Evolutionary conservation across 2,888 invertebrate genomes (phyloP).

Genomic region (Stratiomys singularior): DNA sequence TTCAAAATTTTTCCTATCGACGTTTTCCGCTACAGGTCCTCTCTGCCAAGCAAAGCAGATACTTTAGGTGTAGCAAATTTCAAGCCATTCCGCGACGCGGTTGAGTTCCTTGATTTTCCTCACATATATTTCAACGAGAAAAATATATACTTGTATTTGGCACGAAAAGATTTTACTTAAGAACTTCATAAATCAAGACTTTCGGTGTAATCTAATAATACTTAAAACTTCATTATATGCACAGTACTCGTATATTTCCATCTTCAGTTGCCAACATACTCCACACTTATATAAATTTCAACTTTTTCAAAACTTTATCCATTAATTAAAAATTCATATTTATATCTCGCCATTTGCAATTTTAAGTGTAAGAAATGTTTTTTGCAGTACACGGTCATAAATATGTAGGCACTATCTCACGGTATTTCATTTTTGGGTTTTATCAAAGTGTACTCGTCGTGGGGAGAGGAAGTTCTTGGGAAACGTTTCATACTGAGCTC

Average conservation of each 20-base stretch:
- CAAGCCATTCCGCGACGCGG: too few species aligned
- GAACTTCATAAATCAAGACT: slow-evolving; percentile 49
- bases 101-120: too few species aligned
- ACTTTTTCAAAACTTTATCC: slow-evolving; percentile 52
- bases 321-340: slow-evolving; percentile 53
- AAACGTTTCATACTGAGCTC: too few species aligned
- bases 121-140: background rate
- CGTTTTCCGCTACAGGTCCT: too few species aligned
- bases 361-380: slow-evolving; percentile 52
- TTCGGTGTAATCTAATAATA: slow-evolving; percentile 51
- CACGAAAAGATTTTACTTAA: slow-evolving; percentile 43
- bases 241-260: slow-evolving; percentile 34
- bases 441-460: too few species aligned
- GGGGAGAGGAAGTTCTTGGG: too few species aligned
- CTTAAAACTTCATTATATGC: slow-evolving; percentile 51
- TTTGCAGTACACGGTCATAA: slow-evolving; percentile 49
- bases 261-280: background rate
- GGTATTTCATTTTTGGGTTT: background rate
- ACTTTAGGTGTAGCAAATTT: background rate
- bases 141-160: background rate
- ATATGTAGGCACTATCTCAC: slow-evolving; percentile 46
- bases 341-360: slow-evolving; percentile 52
- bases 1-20: too few species aligned
- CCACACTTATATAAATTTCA: slow-evolving; percentile 36
- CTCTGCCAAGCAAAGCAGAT: too few species aligned